Evolutionary conservation across 2,888 invertebrate species (phyloP).

Genomic region (Amphipyra berbera): DNA sequence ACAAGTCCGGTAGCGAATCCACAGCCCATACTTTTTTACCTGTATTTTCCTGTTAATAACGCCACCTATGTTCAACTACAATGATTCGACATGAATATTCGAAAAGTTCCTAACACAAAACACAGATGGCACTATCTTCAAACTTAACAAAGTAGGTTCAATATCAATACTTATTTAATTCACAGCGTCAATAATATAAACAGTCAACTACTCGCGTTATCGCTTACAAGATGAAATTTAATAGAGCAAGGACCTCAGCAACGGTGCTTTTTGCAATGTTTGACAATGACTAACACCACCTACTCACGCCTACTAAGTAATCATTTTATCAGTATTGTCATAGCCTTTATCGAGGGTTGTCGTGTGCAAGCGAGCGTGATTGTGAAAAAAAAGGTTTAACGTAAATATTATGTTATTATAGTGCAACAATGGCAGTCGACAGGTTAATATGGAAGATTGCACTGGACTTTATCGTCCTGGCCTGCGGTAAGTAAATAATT

Average conservation of each 20-base stretch:
- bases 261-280: conserved; percentile 57
- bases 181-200: conserved; percentile 7
- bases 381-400: conserved; percentile 25
- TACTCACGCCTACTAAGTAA: conserved; percentile 55
- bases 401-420: conserved; percentile 45
- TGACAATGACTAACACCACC: conserved; percentile 65
- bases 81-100: not conserved
- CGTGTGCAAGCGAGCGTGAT: conserved; percentile 39
- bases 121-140: conserved; percentile 58
- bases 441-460: conserved; percentile 77
- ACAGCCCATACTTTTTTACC: too few species aligned
- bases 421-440: conserved; percentile 69
- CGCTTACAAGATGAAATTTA: conserved; percentile 30
- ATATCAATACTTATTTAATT: conserved; percentile 31
- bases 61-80: too few species aligned
- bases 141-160: conserved; percentile 10
- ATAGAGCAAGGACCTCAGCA: conserved; percentile 44
- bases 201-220: conserved; percentile 40
- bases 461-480: conserved; percentile 75
- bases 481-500: conserved; percentile 73
- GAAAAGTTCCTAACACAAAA: not conserved
- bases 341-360: conserved; percentile 52
- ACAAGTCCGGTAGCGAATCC: too few species aligned
- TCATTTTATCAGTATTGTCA: conserved; percentile 64
- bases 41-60: too few species aligned